A percentile compares a stretch with the other conserved stretches of the same genome.
Conservation (phyloP, 2,888 invertebrate species). For the Stenolophus ochropezus region DNA sequence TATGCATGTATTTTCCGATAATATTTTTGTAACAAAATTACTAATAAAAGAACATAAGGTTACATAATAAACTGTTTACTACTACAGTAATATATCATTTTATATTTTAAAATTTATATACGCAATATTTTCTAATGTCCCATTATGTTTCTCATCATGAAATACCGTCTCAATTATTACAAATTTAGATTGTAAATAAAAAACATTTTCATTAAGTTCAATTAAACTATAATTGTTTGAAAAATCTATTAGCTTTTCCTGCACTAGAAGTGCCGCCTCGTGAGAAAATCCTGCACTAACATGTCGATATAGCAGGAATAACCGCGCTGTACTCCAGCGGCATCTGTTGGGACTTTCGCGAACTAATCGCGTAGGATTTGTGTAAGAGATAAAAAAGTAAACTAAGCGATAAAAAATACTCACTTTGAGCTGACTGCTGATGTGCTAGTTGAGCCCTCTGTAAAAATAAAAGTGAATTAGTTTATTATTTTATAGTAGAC, state of each 20-base stretch:
- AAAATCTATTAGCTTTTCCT: neutral
- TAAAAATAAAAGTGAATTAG: conserved; percentile 64
- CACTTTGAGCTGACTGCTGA: conserved; percentile 66
- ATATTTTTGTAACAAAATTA: neutral
- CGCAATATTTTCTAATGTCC: no score
- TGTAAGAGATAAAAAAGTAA: conserved; percentile 1
- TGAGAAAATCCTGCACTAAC: neutral
- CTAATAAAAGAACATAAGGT: neutral
- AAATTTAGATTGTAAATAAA: neutral
- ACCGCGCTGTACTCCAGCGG: neutral
- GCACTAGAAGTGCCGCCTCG: neutral
- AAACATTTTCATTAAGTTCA: conserved; percentile 28
- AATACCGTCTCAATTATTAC: neutral
- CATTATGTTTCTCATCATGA: neutral
- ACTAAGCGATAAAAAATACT: conserved; percentile 59
- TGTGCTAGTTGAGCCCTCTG: conserved; percentile 66
- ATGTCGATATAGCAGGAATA: conserved; percentile 19
- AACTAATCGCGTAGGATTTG: conserved; percentile 5
- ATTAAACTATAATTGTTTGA: conserved; percentile 22
- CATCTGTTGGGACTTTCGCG: neutral
- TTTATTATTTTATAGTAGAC: neutral
- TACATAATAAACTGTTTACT: neutral
- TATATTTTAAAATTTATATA: no score
- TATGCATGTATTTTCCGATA: neutral
- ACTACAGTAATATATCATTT: no score